Conservation (phyloP, 2,113 vertebrate species). For the Hypomesus transpacificus region DNA sequence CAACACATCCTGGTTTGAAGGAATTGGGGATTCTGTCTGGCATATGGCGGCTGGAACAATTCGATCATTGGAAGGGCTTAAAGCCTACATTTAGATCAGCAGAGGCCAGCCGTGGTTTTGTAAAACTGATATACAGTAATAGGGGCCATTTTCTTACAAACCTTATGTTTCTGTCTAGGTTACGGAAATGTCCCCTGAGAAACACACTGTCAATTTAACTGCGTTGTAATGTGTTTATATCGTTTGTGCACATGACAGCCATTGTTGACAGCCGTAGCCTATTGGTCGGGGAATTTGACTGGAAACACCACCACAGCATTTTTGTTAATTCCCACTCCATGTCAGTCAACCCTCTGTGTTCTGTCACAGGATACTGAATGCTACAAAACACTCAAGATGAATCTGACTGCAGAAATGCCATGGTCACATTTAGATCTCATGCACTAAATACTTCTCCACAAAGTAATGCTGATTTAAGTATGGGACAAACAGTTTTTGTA, state of each 20-base stretch:
- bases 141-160: background rate
- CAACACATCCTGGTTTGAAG: background rate
- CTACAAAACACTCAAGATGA: background rate
- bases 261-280: background rate
- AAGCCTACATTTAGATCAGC: background rate
- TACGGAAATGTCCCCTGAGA: background rate
- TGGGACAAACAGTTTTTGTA: background rate
- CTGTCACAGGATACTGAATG: no score
- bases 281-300: background rate
- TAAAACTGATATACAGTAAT: background rate
- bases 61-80: background rate
- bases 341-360: background rate
- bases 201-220: background rate
- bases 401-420: background rate
- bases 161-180: background rate
- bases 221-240: background rate
- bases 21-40: background rate
- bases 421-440: background rate
- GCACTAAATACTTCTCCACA: background rate
- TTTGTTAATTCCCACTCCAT: background rate
- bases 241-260: background rate
- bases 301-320: background rate
- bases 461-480: slow-evolving; percentile 3
- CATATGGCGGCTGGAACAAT: background rate
- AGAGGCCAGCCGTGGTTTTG: background rate